Percentiles rank a stretch among this genome's conserved stretches.
phyloP scores from a whole-genome alignment of 2,888 invertebrate genomes.

The Heliconius cydno region DNA sequence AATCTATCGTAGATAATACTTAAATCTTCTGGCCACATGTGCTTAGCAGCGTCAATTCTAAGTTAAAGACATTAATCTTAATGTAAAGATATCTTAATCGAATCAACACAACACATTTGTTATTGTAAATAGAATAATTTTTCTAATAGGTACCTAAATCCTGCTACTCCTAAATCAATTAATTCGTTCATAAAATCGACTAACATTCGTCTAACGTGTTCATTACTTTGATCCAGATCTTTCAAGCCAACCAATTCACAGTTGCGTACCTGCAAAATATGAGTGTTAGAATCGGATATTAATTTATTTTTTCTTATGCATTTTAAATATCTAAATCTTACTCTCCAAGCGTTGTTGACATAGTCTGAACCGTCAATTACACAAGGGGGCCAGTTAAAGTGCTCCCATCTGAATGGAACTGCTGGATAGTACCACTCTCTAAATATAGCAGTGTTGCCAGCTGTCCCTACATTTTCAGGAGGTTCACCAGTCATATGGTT shows the following conservation, averaged over 20 bases:
- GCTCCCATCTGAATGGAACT: constrained; percentile 85
- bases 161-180: constrained; percentile 88
- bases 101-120: not conserved
- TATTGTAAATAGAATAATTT: not conserved
- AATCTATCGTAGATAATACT: constrained; percentile 84
- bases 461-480: constrained; percentile 83
- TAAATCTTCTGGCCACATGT: constrained; percentile 91
- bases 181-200: constrained; percentile 86
- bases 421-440: constrained; percentile 81
- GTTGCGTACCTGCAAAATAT: constrained; percentile 83
- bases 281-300: not conserved
- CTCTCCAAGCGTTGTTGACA: constrained; percentile 82
- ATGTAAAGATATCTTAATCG: not conserved
- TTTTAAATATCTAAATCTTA: constrained; percentile 55
- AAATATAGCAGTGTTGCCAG: constrained; percentile 83
- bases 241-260: constrained; percentile 90
- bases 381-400: constrained; percentile 88
- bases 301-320: not conserved
- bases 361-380: constrained; percentile 87
- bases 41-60: constrained; percentile 90
- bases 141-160: constrained; percentile 82
- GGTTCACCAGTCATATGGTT: constrained; percentile 91
- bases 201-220: constrained; percentile 87
- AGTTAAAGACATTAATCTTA: constrained; percentile 10
- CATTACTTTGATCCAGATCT: constrained; percentile 88